Evolutionary conservation across 1,140 invertebrate genomes (phyloP).

Genomic region (Rhopalosiphum maidis): DNA sequence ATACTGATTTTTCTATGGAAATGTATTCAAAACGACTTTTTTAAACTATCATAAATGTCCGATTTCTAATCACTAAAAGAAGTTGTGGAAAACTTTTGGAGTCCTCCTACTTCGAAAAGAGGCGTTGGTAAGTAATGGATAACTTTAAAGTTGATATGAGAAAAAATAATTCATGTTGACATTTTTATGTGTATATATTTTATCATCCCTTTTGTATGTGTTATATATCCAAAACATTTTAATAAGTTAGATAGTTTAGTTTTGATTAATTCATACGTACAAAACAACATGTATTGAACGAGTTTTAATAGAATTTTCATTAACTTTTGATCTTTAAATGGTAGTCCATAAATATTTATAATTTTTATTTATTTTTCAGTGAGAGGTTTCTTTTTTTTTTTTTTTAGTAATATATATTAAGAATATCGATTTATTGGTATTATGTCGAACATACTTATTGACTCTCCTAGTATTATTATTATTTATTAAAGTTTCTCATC

Average conservation of each 20-base stretch:
- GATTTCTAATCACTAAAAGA: not conserved
- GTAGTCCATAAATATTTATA: not conserved
- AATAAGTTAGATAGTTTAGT: not conserved
- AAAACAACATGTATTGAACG: not conserved
- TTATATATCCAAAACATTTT: not conserved
- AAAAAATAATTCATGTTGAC: slow-evolving; percentile 1
- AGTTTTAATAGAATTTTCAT: not conserved
- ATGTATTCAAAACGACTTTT: not conserved
- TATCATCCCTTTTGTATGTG: not conserved
- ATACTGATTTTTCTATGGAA: not conserved
- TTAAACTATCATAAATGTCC: not conserved
- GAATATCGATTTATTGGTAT: not conserved
- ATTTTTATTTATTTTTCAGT: not conserved
- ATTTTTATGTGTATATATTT: not conserved
- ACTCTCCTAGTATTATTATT: not conserved
- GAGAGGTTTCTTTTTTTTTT: not conserved
- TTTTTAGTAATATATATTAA: no score
- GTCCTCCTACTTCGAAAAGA: no score
- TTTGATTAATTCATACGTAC: not conserved
- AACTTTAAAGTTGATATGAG: not conserved
- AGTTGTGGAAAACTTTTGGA: not conserved
- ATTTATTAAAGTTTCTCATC: not conserved
- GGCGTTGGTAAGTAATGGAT: not conserved
- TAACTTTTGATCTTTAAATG: not conserved
- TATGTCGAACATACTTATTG: not conserved